These are phyloP conservation scores for Megalurothrips usitatus DNA, from an alignment of 2,888 invertebrate species.

Conservation along the genomic window DNA sequence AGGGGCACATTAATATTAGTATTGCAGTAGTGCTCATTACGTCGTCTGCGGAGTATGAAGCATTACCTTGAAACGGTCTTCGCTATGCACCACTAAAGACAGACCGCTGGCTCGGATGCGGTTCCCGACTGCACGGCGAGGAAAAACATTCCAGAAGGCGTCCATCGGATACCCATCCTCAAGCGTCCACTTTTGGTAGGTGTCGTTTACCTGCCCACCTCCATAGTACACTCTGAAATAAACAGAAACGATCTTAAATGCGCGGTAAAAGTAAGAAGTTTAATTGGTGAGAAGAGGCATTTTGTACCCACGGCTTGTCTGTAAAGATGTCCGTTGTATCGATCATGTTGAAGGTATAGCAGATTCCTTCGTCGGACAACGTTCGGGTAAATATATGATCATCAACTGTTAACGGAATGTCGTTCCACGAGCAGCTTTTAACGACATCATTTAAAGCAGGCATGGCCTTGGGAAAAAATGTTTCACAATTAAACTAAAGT, in stretches of 20 bases:
- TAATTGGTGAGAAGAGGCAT: not conserved
- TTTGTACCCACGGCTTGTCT: not conserved
- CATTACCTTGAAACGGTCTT: constrained; percentile 56
- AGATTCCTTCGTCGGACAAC: not conserved
- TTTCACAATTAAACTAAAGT: too few relatives aligned
- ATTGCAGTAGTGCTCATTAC: too few relatives aligned
- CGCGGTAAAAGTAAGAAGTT: not conserved
- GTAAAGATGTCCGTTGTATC: not conserved
- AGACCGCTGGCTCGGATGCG: constrained; percentile 58
- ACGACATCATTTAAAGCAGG: not conserved
- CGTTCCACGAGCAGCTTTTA: not conserved
- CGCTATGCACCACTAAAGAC: constrained; percentile 55
- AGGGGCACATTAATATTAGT: too few relatives aligned
- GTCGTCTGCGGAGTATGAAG: not conserved
- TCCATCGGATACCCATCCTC: constrained; percentile 57
- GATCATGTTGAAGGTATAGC: not conserved
- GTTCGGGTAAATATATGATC: not conserved
- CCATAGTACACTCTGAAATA: not conserved
- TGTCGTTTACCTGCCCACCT: not conserved
- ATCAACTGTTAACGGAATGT: not conserved
- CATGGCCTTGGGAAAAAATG: too few relatives aligned
- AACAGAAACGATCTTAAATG: not conserved
- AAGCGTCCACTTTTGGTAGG: constrained; percentile 55
- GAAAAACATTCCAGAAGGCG: constrained; percentile 59
- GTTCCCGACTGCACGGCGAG: constrained; percentile 60